Conservation (phyloP, 2,113 vertebrate species). For the Periophthalmus modestus region DNA sequence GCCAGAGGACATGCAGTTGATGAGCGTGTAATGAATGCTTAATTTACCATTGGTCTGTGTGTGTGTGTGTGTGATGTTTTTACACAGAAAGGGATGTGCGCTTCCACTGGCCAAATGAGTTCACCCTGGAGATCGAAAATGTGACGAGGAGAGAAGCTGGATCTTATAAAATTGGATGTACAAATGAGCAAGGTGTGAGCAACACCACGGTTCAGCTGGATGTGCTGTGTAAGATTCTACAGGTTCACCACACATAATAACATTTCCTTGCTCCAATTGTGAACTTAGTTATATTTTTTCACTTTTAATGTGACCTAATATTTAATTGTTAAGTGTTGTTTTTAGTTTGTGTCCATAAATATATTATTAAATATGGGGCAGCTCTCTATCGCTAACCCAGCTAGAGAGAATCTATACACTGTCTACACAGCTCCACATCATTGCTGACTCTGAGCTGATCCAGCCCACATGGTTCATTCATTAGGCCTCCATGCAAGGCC, state of each 20-base stretch:
- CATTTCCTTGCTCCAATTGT: background rate
- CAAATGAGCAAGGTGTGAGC: slow-evolving; percentile 71
- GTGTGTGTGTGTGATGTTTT: slow-evolving; percentile 29
- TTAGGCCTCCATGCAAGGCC: slow-evolving; percentile 61
- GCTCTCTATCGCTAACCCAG: background rate
- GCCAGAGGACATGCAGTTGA: slow-evolving; percentile 65
- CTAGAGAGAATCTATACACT: slow-evolving; percentile 3
- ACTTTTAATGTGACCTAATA: too few relatives aligned
- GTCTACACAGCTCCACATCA: slow-evolving; percentile 15
- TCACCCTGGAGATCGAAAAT: slow-evolving; percentile 75
- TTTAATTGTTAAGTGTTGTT: background rate
- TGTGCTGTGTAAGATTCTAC: slow-evolving; percentile 72
- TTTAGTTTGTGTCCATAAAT: slow-evolving; percentile 7
- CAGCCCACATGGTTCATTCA: slow-evolving; percentile 45
- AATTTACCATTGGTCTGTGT: slow-evolving; percentile 51
- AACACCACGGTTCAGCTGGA: slow-evolving; percentile 65
- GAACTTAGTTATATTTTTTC: background rate
- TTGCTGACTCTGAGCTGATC: slow-evolving; percentile 35
- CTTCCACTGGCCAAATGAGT: slow-evolving; percentile 55
- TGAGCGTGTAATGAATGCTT: slow-evolving; percentile 70
- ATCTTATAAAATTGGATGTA: slow-evolving; percentile 69
- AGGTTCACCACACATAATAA: background rate
- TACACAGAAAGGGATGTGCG: slow-evolving; percentile 51
- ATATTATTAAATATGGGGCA: slow-evolving; percentile 17
- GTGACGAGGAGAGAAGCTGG: slow-evolving; percentile 72